phyloP scores from a whole-genome alignment of 2,113 vertebrate species.

The Hemiscyllium ocellatum region DNA sequence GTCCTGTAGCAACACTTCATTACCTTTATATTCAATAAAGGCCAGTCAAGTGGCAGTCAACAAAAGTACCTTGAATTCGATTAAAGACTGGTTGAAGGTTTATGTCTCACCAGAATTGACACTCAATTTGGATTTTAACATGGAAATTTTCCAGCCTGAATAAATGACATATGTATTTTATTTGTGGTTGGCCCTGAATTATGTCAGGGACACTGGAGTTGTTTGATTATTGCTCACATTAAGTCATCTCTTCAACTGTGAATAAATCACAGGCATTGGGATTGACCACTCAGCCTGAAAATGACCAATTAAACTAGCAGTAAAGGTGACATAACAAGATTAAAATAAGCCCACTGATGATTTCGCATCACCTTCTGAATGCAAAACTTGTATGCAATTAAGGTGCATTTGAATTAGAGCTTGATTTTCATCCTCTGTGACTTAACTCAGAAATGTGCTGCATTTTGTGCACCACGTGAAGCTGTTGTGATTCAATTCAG shows the following conservation, averaged over 20 bases:
- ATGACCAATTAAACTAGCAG: constrained; percentile 15
- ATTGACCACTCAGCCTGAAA: not conserved
- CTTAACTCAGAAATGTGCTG: not conserved
- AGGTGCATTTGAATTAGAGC: constrained; percentile 15
- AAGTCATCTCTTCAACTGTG: not conserved
- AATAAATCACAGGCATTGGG: not conserved
- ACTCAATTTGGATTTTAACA: not conserved
- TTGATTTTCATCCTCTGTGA: not conserved
- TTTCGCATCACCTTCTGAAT: not conserved
- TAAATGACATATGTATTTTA: not conserved
- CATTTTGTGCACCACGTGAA: not conserved
- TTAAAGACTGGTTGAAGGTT: not conserved
- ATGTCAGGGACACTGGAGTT: not conserved
- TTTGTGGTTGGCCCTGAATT: not conserved
- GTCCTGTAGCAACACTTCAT: no score
- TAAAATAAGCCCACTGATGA: constrained; percentile 10
- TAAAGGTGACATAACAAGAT: not conserved
- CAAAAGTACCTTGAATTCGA: not conserved
- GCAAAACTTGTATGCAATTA: not conserved
- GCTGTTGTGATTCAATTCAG: not conserved
- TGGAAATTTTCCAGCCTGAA: not conserved
- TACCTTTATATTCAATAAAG: no score
- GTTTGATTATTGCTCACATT: constrained; percentile 8
- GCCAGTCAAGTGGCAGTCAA: no score
- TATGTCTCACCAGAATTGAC: not conserved